A percentile compares a stretch with the other conserved stretches of the same genome.
Conservation (phyloP, 2,113 vertebrate species). For the Peromyscus polionotus region DNA sequence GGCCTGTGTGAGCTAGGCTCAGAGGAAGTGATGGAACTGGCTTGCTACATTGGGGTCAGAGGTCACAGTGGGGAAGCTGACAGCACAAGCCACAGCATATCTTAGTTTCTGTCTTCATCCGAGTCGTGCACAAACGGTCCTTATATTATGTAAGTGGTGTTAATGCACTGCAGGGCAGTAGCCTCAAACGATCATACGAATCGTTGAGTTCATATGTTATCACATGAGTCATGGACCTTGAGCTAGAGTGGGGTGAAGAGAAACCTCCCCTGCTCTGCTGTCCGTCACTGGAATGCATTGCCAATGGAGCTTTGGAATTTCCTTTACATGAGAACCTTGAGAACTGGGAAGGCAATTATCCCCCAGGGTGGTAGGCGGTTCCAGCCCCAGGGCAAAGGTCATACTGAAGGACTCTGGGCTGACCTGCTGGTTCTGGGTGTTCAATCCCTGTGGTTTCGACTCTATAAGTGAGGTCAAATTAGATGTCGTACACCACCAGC, state of each 20-base stretch:
- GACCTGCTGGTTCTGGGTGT: constrained; percentile 17
- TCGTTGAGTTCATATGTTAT: neutral
- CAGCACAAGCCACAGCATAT: neutral
- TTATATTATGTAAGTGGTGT: neutral
- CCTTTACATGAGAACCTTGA: constrained; percentile 46
- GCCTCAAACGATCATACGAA: neutral
- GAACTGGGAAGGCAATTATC: constrained; percentile 56
- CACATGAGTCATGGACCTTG: neutral
- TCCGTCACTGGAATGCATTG: neutral
- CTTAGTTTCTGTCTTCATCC: neutral
- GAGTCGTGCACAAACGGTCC: neutral
- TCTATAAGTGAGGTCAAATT: constrained; percentile 30
- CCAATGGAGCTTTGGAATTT: constrained; percentile 13
- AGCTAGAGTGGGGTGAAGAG: neutral
- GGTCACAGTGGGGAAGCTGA: neutral
- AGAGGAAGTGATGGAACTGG: constrained; percentile 7
- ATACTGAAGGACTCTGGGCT: constrained; percentile 31
- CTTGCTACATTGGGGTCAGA: neutral
- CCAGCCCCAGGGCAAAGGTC: constrained; percentile 64
- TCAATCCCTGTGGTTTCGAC: neutral
- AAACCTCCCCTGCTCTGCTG: neutral
- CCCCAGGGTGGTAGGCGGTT: neutral
- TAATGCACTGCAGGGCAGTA: neutral
- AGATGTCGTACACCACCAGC: neutral
- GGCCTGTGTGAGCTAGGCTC: neutral